A percentile compares a stretch with the other conserved stretches of the same genome.
phyloP scores from a whole-genome alignment of 2,113 vertebrate genomes.

The Rhinogobius similis region DNA sequence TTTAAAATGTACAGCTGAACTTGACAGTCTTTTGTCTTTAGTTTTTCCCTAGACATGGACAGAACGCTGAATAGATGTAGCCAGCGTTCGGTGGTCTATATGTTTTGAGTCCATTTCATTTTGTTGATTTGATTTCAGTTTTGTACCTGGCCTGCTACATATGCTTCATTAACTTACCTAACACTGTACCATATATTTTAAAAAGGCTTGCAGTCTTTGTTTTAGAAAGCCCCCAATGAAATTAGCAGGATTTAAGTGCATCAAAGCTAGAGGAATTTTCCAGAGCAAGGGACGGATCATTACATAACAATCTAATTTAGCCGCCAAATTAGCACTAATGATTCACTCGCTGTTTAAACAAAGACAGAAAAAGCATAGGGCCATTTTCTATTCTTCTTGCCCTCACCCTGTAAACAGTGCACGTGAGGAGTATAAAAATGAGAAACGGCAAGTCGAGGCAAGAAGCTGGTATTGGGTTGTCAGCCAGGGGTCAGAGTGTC shows the following conservation, averaged over 20 bases:
- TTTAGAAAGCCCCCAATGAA: constrained; percentile 31
- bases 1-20: neutral
- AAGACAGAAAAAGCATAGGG: neutral
- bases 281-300: constrained; percentile 27
- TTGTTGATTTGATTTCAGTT: neutral
- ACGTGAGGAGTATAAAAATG: neutral
- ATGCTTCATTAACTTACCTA: neutral
- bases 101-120: neutral
- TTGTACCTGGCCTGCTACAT: neutral
- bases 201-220: constrained; percentile 37
- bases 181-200: neutral
- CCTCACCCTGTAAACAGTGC: neutral
- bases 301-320: constrained; percentile 47
- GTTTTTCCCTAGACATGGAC: neutral
- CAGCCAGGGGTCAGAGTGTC: constrained; percentile 35
- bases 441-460: neutral
- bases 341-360: constrained; percentile 33
- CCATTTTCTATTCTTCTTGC: constrained; percentile 3
- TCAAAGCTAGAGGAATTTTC: constrained; percentile 15
- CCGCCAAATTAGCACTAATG: constrained; percentile 33
- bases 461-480: constrained; percentile 11
- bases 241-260: constrained; percentile 33
- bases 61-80: neutral
- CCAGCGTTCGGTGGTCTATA: too few species aligned
- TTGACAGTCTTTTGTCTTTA: too few species aligned